Conservation (phyloP, 1,140 invertebrate species). For the Pseudomyrmex dendroicus region DNA sequence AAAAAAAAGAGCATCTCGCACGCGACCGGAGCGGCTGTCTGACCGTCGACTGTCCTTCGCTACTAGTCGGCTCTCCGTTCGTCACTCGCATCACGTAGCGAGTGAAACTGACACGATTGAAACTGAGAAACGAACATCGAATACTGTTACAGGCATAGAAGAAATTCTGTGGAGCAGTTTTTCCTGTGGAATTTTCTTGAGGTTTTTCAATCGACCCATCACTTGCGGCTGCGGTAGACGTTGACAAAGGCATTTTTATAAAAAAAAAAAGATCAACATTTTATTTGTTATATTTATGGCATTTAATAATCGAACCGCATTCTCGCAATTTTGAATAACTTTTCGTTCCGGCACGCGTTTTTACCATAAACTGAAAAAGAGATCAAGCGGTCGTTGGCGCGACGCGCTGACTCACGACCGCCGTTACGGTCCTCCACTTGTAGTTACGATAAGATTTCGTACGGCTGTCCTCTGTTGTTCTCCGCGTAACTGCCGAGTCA, state of each 20-base stretch:
- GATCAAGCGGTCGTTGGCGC: constrained; percentile 43
- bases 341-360: constrained; percentile 9
- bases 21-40: not conserved
- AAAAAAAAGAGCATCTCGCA: constrained; percentile 32
- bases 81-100: constrained; percentile 39
- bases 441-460: constrained; percentile 56
- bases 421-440: constrained; percentile 54
- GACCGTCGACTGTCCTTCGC: constrained; percentile 24
- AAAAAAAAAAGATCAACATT: too few relatives aligned
- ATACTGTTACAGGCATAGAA: not conserved
- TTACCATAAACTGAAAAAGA: constrained; percentile 51
- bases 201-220: not conserved
- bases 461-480: constrained; percentile 55
- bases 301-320: constrained; percentile 4
- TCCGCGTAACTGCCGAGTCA: constrained; percentile 53
- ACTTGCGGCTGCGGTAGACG: not conserved
- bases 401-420: constrained; percentile 46
- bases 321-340: not conserved
- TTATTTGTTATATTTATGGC: too few relatives aligned
- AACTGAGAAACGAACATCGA: constrained; percentile 1
- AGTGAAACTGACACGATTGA: constrained; percentile 27
- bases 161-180: not conserved
- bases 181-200: not conserved
- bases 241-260: not conserved
- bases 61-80: constrained; percentile 29